Percentiles rank a stretch among this genome's conserved stretches.
Conservation (phyloP, 1,140 invertebrate genomes). For the Ceratitis capitata region DNA sequence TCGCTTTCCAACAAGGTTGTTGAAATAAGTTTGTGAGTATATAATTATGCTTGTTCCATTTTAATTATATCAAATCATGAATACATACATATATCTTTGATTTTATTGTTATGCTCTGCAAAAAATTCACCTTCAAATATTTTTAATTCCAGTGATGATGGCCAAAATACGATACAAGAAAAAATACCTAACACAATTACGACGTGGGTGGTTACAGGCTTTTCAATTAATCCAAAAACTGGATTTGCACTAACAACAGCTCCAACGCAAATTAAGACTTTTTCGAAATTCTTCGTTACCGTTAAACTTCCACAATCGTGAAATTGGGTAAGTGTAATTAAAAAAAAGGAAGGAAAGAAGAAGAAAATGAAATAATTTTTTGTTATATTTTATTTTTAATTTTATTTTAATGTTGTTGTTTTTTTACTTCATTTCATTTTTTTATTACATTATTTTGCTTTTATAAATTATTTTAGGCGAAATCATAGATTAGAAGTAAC, state of each 20-base stretch:
- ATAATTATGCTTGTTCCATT: no score
- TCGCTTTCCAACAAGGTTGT: no score
- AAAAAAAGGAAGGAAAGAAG: neutral
- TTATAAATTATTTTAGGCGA: neutral
- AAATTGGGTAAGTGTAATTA: conserved; percentile 71
- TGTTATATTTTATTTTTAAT: no score
- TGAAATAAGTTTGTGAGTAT: no score
- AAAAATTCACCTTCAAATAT: no score
- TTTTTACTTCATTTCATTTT: no score
- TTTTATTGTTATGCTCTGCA: neutral
- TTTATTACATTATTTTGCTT: neutral
- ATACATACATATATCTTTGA: neutral
- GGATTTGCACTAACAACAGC: conserved; percentile 84
- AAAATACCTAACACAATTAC: conserved; percentile 89
- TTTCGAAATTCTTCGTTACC: conserved; percentile 88
- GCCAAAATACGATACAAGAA: conserved; percentile 47
- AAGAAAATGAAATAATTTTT: no score
- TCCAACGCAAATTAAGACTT: conserved; percentile 82
- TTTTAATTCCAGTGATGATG: conserved; percentile 14
- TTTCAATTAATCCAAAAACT: conserved; percentile 84
- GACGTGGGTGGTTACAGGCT: conserved; percentile 92
- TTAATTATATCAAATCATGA: neutral
- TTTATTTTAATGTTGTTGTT: no score
- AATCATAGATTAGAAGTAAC: neutral
- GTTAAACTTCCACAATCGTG: conserved; percentile 85